Percentiles rank a stretch among this genome's conserved stretches.
phyloP scores from a whole-genome alignment of 2,888 invertebrate genomes.

The Limnephilus auricula region DNA sequence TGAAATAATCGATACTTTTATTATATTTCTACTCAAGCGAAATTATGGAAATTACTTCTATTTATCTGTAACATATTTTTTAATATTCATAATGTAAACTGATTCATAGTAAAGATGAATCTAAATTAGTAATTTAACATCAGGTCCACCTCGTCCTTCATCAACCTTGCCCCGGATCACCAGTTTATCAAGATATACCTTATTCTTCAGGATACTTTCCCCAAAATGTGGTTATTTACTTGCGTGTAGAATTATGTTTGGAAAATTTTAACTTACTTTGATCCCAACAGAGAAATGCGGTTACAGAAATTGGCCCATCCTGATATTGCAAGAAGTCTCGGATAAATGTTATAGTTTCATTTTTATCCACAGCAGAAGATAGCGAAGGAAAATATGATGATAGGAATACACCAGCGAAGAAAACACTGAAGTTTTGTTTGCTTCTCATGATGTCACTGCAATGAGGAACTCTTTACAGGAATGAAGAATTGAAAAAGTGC shows the following conservation, averaged over 20 bases:
- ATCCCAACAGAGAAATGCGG: constrained; percentile 48
- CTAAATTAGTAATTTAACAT: too few relatives aligned
- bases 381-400: not conserved
- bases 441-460: not conserved
- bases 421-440: not conserved
- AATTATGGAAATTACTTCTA: too few relatives aligned
- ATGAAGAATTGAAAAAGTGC: not conserved
- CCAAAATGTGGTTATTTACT: too few relatives aligned
- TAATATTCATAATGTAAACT: too few relatives aligned
- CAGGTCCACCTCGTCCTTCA: too few relatives aligned
- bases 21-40: too few relatives aligned
- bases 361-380: not conserved
- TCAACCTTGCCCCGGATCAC: too few relatives aligned
- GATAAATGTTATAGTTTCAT: not conserved
- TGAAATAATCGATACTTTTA: too few relatives aligned
- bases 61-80: too few relatives aligned
- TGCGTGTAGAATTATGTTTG: not conserved
- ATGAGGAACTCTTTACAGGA: not conserved
- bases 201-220: too few relatives aligned
- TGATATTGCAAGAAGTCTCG: not conserved
- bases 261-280: constrained; percentile 18
- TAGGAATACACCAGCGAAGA: not conserved
- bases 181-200: too few relatives aligned
- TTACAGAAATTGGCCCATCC: not conserved
- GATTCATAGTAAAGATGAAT: too few relatives aligned